phyloP scores from a whole-genome alignment of 2,113 vertebrate genomes.

The Muntiacus reevesi region DNA sequence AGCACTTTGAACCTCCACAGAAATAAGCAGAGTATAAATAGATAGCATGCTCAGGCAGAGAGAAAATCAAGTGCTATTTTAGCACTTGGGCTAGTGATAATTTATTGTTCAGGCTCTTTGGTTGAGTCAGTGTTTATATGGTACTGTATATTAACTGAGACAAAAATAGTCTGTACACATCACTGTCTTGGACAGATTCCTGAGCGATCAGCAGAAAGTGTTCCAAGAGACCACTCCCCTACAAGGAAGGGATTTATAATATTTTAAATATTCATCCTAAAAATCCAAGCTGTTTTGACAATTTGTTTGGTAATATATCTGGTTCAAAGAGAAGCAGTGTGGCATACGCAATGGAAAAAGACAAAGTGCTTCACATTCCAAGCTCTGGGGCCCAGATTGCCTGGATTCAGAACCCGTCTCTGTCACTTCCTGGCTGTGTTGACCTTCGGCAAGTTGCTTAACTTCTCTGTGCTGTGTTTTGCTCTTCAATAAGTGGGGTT shows the following conservation, averaged over 20 bases:
- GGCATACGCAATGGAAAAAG: neutral
- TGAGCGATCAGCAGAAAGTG: constrained; percentile 50
- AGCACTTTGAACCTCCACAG: constrained; percentile 51
- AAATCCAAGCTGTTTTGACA: constrained; percentile 32
- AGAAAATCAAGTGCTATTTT: constrained; percentile 66
- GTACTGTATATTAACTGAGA: constrained; percentile 43
- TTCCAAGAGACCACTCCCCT: neutral
- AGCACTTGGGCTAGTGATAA: constrained; percentile 60
- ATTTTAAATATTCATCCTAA: constrained; percentile 54
- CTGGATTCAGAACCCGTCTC: neutral
- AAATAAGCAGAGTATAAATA: constrained; percentile 70
- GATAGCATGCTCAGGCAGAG: constrained; percentile 56
- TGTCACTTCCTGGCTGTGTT: neutral
- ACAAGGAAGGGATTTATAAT: neutral
- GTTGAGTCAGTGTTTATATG: constrained; percentile 63
- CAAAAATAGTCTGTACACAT: constrained; percentile 61
- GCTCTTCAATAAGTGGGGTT: neutral
- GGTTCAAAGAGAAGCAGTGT: neutral
- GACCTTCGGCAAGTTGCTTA: neutral
- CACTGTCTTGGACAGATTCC: constrained; percentile 36
- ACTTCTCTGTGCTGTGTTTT: neutral
- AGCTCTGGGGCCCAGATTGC: neutral
- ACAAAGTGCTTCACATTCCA: neutral
- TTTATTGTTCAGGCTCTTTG: constrained; percentile 56
- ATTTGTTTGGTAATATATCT: neutral